Base-by-base conservation (phyloP, 2,797 vertebrate species). In the Orientallactaga sibirica region DNA sequence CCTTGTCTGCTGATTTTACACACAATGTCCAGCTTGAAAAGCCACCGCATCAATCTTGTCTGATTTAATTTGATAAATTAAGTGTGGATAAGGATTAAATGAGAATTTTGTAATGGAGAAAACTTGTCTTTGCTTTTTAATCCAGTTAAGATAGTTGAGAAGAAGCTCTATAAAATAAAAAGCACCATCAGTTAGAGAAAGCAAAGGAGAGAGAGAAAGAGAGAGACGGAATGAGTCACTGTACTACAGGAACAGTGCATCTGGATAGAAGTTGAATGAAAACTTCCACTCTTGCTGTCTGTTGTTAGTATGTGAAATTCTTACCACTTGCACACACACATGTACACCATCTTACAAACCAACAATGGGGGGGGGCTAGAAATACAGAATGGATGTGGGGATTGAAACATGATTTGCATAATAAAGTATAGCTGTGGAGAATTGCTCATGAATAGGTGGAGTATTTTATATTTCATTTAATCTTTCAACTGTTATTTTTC, bases 1-100 rank as follows among this genome's bases (percentile, higher is more conserved):
- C 98, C 98, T 99, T 99, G 99, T 99, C 99, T 99, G 98, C 98
- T 98, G 98, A 99, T 99, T 99, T 99, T 99, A 99, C 99, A 99
- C 99, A 99, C 98, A 98, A 99, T 99, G 99, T 99, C 98, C 85
- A 58, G 97, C 98, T 98, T 99, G 98, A 99, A 99, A 99, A 98
- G 99, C 98, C 98, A 96, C 98, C 95, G 98, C 99, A 99, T 99
- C 99, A 98, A 99, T 98, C 98, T 99, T 99, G 99, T 99, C 99
- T 98, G 98, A 98, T 99, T 99, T 99, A 99, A 99, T 99, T 99
- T 99, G 99, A 99, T 99, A 99, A 99, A 99, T 99, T 99, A 99
- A 99, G 98, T 99, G 99, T 99, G 99, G 99, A 99, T 99, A 99
- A 98, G 99, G 99, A 99, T 99, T 99, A 99, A 99, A 99, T 99